Evolutionary conservation across 2,113 vertebrate species (phyloP).

Genomic region (Zosterops hypoxanthus): DNA sequence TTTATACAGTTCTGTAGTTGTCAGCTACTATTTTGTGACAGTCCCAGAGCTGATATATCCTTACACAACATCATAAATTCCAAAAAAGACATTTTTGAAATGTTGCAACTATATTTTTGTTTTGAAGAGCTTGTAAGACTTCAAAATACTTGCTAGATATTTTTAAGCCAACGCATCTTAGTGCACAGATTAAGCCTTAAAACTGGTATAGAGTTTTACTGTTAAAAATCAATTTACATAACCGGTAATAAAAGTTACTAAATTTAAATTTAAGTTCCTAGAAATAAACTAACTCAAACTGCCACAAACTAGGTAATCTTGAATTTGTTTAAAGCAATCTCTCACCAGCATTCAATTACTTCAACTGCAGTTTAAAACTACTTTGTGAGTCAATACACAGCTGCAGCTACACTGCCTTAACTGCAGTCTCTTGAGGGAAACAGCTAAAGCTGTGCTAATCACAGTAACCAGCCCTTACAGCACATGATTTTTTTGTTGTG

Average conservation of each 20-base stretch:
- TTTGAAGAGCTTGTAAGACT: background rate
- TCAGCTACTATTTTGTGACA: background rate
- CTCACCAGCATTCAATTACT: background rate
- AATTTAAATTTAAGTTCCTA: background rate
- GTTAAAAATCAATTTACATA: background rate
- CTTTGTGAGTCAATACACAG: background rate
- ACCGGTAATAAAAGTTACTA: background rate
- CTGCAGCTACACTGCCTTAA: background rate
- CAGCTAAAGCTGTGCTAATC: slow-evolving; percentile 10
- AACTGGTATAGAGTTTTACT: background rate
- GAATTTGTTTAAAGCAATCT: background rate
- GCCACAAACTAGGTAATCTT: background rate
- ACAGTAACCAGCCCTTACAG: background rate
- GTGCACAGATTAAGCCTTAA: background rate
- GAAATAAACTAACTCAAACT: background rate
- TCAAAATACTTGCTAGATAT: background rate
- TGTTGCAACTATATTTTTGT: background rate
- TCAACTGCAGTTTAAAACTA: background rate
- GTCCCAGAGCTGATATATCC: background rate
- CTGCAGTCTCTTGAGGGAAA: background rate
- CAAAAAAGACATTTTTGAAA: background rate
- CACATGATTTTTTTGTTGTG: background rate
- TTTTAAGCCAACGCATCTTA: background rate
- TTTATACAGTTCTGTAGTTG: background rate
- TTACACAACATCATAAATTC: background rate